Base-by-base conservation (phyloP, 2,888 invertebrate species). In the Nymphalis polychloros region DNA sequence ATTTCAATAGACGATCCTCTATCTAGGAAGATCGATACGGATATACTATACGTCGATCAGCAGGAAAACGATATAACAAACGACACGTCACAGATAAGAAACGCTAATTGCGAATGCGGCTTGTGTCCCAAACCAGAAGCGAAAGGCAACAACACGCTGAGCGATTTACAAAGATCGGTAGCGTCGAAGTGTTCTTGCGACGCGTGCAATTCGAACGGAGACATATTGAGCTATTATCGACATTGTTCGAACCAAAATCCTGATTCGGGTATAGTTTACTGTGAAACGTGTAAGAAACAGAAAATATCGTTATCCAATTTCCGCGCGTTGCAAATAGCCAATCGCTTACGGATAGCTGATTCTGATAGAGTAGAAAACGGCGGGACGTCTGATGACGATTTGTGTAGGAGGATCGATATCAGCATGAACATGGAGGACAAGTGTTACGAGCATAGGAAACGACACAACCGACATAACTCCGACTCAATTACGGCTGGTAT, bases 221-320 rank as follows among this genome's bases (percentile, higher is more conserved):
- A 92, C 52, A 92, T 92, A 4, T 68, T 92, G 0, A 90, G 86
- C 72, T 89, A 89, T 61, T 92, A 92, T 63, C 78, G 90, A 10
- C 89, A 90, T 50, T 91, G 92, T 70, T 85, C 92, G 0, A 92
- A 88, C 47, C 86, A 87, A 8, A 90, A 87, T 41, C 78, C 84
- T 0, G 92, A 90, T 41, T 88, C 93, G 0, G 93, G 93, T 0
- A 91, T 93, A 48, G 86, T 93, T 0, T 86, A 89, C 76, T 93
- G 93, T 72, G 92, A 92, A 46, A 77, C 72, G 0, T 93, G 93
- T 78, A 88, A 89, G 64, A 93, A 93, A 62, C 93, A 93, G 72
- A 93, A 93, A 79, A 93, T 93, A 61, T 90, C 93, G 0, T 79
- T 92, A 0, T 93, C 93, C 0, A 93, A 93, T 75, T 93, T 92